Conservation (phyloP, 2,888 invertebrate genomes). For the Lingula anatina region DNA sequence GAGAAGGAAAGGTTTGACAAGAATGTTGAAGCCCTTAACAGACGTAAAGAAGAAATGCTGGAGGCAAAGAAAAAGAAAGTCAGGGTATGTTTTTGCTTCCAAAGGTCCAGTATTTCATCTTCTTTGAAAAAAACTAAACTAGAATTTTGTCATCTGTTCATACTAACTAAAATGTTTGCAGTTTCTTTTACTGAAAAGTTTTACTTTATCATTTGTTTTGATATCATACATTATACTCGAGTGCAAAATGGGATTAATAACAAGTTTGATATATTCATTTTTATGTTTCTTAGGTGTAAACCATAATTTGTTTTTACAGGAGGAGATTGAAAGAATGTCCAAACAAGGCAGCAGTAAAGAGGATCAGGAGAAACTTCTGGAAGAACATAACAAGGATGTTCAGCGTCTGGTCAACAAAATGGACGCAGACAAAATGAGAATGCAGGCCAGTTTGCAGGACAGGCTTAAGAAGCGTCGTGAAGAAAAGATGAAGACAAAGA, state of each 20-base stretch:
- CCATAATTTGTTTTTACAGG: constrained; percentile 16
- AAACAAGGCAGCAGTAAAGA: constrained; percentile 34
- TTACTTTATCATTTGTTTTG: no score
- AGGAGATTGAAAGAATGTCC: constrained; percentile 32
- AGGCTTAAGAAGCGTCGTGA: constrained; percentile 32
- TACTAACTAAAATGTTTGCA: no score
- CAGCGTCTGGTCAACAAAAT: constrained; percentile 39
- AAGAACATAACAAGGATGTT: constrained; percentile 36
- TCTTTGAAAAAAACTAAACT: no score
- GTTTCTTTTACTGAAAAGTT: no score
- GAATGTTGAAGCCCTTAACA: constrained; percentile 32
- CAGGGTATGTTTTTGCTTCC: no score
- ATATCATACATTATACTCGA: no score
- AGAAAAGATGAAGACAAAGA: constrained; percentile 29
- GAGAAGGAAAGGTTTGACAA: constrained; percentile 36
- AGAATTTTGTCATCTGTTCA: no score
- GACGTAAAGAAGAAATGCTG: constrained; percentile 40
- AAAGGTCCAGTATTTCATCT: no score
- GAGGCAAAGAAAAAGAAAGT: constrained; percentile 33
- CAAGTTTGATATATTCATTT: no score
- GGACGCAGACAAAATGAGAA: constrained; percentile 42
- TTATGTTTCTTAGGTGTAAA: no score
- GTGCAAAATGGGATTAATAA: no score
- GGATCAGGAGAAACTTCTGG: constrained; percentile 34
- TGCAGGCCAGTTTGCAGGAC: constrained; percentile 40